phyloP scores from a whole-genome alignment of 2,888 invertebrate species.

The Drosophila bunnanda region DNA sequence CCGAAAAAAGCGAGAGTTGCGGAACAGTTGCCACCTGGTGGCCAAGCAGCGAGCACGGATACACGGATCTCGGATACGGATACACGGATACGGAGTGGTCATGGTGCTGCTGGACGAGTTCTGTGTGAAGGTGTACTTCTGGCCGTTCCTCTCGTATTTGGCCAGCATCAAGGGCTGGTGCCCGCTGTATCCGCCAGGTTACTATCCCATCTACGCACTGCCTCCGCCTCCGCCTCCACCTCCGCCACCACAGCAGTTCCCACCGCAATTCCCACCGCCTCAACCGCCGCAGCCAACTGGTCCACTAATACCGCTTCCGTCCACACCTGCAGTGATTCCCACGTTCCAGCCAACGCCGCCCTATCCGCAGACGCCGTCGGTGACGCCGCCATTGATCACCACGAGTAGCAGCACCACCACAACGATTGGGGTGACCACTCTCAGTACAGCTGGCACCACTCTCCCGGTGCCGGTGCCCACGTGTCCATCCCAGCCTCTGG shows the following conservation, averaged over 20 bases:
- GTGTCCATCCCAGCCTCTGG: constrained; percentile 76
- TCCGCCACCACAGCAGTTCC: constrained; percentile 45
- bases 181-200: constrained; percentile 73
- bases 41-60: constrained; percentile 37
- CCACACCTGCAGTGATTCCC: constrained; percentile 55
- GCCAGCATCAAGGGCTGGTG: constrained; percentile 84
- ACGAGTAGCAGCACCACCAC: constrained; percentile 20
- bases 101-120: constrained; percentile 80
- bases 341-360: constrained; percentile 66
- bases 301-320: constrained; percentile 61
- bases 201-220: constrained; percentile 79
- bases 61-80: constrained; percentile 2
- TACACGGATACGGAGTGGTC: constrained; percentile 4
- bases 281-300: constrained; percentile 63
- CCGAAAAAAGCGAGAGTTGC: constrained; percentile 19
- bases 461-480: constrained; percentile 51
- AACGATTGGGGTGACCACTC: constrained; percentile 31
- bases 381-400: constrained; percentile 49
- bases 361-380: constrained; percentile 53
- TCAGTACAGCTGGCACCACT: constrained; percentile 36
- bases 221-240: constrained; percentile 66
- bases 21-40: constrained; percentile 54
- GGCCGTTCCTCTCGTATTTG: constrained; percentile 83
- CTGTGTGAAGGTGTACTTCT: constrained; percentile 83
- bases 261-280: constrained; percentile 7